Base-by-base conservation (phyloP, 1,140 invertebrate genomes). In the Saxidomus purpurata region DNA sequence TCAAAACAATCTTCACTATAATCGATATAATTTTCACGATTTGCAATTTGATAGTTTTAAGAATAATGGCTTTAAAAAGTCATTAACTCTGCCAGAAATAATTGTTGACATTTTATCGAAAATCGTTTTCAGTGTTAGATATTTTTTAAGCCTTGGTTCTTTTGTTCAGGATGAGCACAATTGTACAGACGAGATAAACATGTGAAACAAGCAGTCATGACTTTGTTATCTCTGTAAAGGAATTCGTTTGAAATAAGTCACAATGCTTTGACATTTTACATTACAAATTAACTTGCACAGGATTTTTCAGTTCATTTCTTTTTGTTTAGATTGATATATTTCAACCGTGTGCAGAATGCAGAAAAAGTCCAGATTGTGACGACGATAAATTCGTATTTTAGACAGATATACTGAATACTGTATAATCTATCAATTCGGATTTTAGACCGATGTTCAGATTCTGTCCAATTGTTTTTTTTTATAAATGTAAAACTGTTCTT, bases 21-120 rank as follows among this genome's bases (percentile, higher is more conserved):
- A 67, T 67, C 61, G 31, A 67, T 67, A 31, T 67, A 67, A 8
- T 67, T 67, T 67, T 67, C 61, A 67, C 25, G 61, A 31, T 67
- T 67, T 67, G 61, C 8, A 67, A 67, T 67, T 28, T 67, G 61
- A 67, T 67, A 28, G 61, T 67, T 67, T 67, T 67, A 31, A 67
- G 61, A 67, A 67, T 67, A 67, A 67, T 67, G 61, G n/a, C 8
- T 36, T 67, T 67, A 67, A 67, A 67, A 67, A 36, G 61, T 67
- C 11, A 67, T 67, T 67, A 67, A 67, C 61, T 31, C n/a, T 67
- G 28, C 61, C 61, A 25, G 31, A 67, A 67, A 67, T 67, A 67
- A 67, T 67, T 67, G 61, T 31, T 31, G 61, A 67, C 61, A 36
- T 28, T 28, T 28, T 67, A 31, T 31, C 17, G 25, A 31, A 11